Percentiles rank a stretch among this genome's conserved stretches.
Conservation (phyloP, 2,113 vertebrate species). For the Gallinago undulata region DNA sequence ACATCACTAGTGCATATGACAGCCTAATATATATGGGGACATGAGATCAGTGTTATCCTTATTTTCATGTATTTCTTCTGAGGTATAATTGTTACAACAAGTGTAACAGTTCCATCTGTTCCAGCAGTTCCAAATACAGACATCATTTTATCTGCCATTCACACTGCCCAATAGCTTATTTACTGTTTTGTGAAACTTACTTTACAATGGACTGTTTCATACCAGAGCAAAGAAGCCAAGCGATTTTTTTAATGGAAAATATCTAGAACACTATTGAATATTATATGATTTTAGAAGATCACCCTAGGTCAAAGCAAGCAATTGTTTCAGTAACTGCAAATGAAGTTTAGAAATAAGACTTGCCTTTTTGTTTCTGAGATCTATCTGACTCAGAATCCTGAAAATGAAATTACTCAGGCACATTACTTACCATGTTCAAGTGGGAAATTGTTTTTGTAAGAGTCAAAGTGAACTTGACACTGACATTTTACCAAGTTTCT, state of each 20-base stretch:
- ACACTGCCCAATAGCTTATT: neutral
- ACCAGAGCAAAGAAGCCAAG: neutral
- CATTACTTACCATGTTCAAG: neutral
- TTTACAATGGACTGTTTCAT: neutral
- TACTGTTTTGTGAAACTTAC: neutral
- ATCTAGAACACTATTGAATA: neutral
- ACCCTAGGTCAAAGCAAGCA: neutral
- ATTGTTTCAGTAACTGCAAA: neutral
- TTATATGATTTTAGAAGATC: neutral
- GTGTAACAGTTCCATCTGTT: neutral
- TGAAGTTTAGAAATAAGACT: neutral
- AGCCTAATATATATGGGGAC: accelerated
- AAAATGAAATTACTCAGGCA: neutral
- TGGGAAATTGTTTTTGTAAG: neutral
- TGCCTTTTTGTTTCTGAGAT: neutral
- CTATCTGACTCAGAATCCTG: neutral
- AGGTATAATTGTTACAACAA: neutral
- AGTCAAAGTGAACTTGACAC: neutral
- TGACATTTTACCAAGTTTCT: neutral
- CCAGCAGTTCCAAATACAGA: neutral
- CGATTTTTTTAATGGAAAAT: neutral
- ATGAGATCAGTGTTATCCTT: neutral
- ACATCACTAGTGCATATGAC: neutral
- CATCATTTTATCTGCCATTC: neutral
- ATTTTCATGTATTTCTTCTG: neutral